These are phyloP conservation scores for Opisthocomus hoazin DNA, from an alignment of 2,113 vertebrate genomes.

Conservation along the genomic window DNA sequence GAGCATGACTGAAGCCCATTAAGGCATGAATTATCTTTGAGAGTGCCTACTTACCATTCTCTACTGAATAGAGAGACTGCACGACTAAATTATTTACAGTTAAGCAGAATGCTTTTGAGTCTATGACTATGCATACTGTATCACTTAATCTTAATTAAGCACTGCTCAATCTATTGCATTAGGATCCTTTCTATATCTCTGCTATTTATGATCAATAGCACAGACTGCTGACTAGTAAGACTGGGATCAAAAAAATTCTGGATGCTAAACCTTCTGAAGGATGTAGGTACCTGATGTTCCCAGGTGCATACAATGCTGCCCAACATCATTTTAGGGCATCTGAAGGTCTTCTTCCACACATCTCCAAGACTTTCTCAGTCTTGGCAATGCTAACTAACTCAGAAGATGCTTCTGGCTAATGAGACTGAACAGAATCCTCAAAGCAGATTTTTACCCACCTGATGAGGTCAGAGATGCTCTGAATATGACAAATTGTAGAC, in stretches of 20 bases:
- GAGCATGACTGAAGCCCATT: neutral
- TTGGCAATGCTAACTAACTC: neutral
- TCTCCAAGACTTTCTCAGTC: neutral
- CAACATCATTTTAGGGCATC: neutral
- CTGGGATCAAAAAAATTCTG: neutral
- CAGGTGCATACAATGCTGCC: neutral
- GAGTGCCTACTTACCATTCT: neutral
- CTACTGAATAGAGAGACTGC: neutral
- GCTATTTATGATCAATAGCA: neutral
- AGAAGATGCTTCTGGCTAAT: neutral
- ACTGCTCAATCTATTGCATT: neutral
- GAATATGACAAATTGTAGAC: neutral
- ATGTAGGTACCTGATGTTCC: neutral
- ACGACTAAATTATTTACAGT: neutral
- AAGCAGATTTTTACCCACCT: neutral
- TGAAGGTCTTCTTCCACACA: neutral
- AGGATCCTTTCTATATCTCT: neutral
- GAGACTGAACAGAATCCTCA: neutral
- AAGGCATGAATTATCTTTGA: neutral
- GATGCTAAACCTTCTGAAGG: neutral
- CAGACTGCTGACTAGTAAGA: neutral
- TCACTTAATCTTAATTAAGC: neutral
- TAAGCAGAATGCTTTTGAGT: neutral
- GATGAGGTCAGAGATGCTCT: neutral
- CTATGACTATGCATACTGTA: neutral